Base-by-base conservation (phyloP, 2,113 vertebrate species). In the Cercocebus atys region DNA sequence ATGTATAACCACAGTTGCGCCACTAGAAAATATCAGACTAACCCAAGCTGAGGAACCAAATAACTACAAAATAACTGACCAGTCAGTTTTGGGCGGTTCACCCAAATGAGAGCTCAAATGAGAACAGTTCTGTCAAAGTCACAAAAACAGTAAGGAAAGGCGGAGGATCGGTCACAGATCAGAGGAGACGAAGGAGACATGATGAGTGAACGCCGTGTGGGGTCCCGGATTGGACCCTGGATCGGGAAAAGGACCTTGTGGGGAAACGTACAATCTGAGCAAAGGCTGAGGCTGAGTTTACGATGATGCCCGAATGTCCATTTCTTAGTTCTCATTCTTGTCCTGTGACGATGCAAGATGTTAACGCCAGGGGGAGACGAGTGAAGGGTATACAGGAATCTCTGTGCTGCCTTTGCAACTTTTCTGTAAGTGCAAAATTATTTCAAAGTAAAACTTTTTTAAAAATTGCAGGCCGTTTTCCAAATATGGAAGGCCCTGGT, bases 121-220 rank as follows among this genome's bases (percentile, higher is more conserved):
- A 55, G 52, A 20, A 55, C 52, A 55, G 52, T 55, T 55, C 52
- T 9, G 2, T 68, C 61, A 38, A 59, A 25, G 52, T 66, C 76
- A n/a, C 1, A 0, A 4, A 59, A 59, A 22, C 50, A 13, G 35
- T n/a, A 17, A 61, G n/a, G 27, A 1, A 80, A 55, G 47, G 17
- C 6, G 0, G 20, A 40, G 0, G 27, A 47, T 64, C 1, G 0
- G 40, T 20, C 68, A 1, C 75, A 43, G 43, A 35, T 2, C n/a
- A 18, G 47, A 94, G 82, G 61, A 35, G 76, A 10, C 0, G 1
- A 9, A 18, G 40, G 43, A 16, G 50, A 8, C 0, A 0, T 2
- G 7, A 6, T 0, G 43, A 38, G 76, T 3, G 14, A 5, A 1
- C 0, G 16, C n/a, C 14, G 0, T 1, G 6, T n/a, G 22, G 40